These are phyloP conservation scores for Cotesia congregata DNA, from an alignment of 2,888 invertebrate species.

Conservation along the genomic window DNA sequence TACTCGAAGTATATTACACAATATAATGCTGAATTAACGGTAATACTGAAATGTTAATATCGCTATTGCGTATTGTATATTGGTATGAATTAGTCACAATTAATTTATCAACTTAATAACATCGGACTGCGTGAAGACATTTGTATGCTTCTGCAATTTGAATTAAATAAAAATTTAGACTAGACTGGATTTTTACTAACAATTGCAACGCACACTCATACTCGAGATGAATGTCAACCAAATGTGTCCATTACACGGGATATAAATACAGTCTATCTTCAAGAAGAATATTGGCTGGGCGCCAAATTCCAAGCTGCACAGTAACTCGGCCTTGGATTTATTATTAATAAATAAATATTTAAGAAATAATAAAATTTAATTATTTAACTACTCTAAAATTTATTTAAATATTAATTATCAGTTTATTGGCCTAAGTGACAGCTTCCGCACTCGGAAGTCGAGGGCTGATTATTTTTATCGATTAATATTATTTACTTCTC, in stretches of 20 bases:
- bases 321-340: neutral
- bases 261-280: neutral
- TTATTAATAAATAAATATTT: neutral
- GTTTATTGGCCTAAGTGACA: neutral
- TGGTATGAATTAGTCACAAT: slow-evolving; percentile 19
- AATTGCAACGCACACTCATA: neutral
- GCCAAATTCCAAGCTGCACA: slow-evolving; percentile 4
- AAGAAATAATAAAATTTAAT: neutral
- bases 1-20: neutral
- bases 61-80: neutral
- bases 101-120: neutral
- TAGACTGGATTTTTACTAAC: too few species aligned
- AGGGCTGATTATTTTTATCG: neutral
- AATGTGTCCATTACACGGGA: neutral
- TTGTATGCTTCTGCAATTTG: too few species aligned
- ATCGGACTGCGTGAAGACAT: too few species aligned
- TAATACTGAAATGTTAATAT: neutral
- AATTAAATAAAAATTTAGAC: too few species aligned
- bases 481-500: neutral
- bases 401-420: neutral
- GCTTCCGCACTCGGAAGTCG: neutral
- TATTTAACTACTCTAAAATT: too few species aligned
- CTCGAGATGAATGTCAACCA: slow-evolving; percentile 2
- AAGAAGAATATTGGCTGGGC: neutral
- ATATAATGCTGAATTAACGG: neutral